Base-by-base conservation (phyloP, 2,797 vertebrate species). In the Chaunax sp. region DNA sequence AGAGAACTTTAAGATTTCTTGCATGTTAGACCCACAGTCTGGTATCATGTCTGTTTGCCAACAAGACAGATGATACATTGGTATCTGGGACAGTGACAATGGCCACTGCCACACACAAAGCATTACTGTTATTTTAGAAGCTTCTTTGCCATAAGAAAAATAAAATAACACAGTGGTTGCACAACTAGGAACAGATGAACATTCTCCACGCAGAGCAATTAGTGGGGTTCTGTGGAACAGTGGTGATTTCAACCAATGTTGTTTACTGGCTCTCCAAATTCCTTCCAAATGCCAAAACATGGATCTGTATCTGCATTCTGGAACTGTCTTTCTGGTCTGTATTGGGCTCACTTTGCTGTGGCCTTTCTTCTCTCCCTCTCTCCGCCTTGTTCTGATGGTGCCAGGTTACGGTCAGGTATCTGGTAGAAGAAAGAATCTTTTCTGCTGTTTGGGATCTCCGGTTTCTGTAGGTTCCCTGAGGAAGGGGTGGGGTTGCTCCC, bases 371-470 rank as follows among this genome's bases (percentile, higher is more conserved):
- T 79, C 76, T 83, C 44, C n/a, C 76, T 81, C 67, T 75, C 70
- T 73, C 50, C 55, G 25, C 81, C 67, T 84, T 74, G 81, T 75
- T 79, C 59, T 67, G 65, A 72, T 8, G 88, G 93, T 93, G 92
- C 91, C 73, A 56, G 82, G 90, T 94, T 95, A 92, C 94, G 92
- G 84, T 64, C 89, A 90, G 89, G 92, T 94, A 94, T 94, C 94
- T 94, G 86, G 80, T 80, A 74, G 88, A 93, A 94, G 87, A 94
- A 94, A 94, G 90, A 89, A 82, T 88, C 88, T 92, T 92, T 94
- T 95, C 90, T 94, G 79, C 86, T 88, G 89, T 85, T 90, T 82
- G 84, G 82, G 83, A 86, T 91, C 91, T 94, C 92, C 79, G 62
- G 78, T 95, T 94, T 92, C 93, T 67, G 66, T 72, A 25, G 35